A percentile compares a stretch with the other conserved stretches of the same genome.
Conservation (phyloP, 2,113 vertebrate species). For the Andinoacara biseriatus region DNA sequence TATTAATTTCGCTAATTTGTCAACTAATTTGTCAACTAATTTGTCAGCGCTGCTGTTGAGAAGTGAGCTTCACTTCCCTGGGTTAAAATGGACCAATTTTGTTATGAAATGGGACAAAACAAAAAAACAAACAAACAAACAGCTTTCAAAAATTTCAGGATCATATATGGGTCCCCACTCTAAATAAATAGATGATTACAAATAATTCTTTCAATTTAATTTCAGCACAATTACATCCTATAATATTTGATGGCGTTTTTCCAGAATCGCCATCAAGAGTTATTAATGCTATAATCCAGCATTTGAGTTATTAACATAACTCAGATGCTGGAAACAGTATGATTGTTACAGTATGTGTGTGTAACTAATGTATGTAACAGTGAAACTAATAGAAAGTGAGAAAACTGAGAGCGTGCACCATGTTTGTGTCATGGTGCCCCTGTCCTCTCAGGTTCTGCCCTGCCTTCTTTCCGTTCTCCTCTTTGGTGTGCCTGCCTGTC, state of each 20-base stretch:
- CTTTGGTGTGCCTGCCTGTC: not conserved
- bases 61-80: not conserved
- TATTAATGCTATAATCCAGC: too few relatives aligned
- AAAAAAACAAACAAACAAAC: not conserved
- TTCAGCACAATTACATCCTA: not conserved
- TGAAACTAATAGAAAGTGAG: not conserved
- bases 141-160: not conserved
- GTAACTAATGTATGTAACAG: not conserved
- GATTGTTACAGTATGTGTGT: not conserved
- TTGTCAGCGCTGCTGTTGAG: rapidly evolving
- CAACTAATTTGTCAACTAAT: not conserved
- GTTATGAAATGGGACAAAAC: not conserved
- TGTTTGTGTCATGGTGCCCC: rapidly evolving
- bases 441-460: not conserved
- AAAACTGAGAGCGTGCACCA: not conserved
- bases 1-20: not conserved
- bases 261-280: not conserved
- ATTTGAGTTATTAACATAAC: too few relatives aligned
- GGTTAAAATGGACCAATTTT: not conserved
- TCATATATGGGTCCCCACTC: rapidly evolving
- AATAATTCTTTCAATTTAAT: rapidly evolving
- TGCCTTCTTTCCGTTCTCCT: not conserved
- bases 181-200: not conserved
- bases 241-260: not conserved
- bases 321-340: not conserved